A percentile compares a stretch with the other conserved stretches of the same genome.
Conservation (phyloP, 2,888 invertebrate genomes). For the Amphipoea oculea region DNA sequence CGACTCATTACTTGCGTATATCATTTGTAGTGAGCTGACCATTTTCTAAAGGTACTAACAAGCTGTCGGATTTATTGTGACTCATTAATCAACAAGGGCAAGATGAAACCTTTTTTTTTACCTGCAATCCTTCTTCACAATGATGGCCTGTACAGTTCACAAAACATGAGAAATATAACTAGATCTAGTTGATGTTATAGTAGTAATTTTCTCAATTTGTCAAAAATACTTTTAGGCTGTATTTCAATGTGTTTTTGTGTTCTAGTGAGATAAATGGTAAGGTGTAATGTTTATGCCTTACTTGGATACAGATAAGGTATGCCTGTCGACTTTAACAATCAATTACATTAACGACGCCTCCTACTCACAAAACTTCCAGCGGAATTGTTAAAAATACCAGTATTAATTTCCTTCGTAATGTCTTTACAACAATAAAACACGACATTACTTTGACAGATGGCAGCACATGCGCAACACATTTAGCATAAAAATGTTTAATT, state of each 20-base stretch:
- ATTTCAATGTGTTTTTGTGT: background rate
- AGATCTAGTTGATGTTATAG: background rate
- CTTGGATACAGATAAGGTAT: background rate
- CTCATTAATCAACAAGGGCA: slow-evolving; percentile 5
- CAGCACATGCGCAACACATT: slow-evolving; percentile 13
- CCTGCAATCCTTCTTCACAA: background rate
- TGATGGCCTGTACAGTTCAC: background rate
- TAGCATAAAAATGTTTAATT: slow-evolving; percentile 28
- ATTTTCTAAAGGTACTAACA: slow-evolving; percentile 15
- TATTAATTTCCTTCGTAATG: background rate
- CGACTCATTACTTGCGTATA: slow-evolving; percentile 40
- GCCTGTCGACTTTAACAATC: background rate
- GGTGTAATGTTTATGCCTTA: background rate
- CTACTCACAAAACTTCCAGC: background rate
- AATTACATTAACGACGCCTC: background rate
- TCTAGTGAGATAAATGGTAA: background rate
- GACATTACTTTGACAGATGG: slow-evolving; percentile 22
- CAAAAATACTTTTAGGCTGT: background rate
- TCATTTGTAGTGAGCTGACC: slow-evolving; percentile 27
- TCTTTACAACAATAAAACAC: slow-evolving; percentile 23
- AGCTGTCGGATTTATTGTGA: slow-evolving; percentile 19
- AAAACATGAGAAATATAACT: background rate
- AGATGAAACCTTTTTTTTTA: background rate
- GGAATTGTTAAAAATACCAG: background rate
- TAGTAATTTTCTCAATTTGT: background rate